Evolutionary conservation across 2,888 invertebrate species (phyloP), one percentile per base, ranked within the genome.

Genomic region (Diloba caeruleocephala): DNA sequence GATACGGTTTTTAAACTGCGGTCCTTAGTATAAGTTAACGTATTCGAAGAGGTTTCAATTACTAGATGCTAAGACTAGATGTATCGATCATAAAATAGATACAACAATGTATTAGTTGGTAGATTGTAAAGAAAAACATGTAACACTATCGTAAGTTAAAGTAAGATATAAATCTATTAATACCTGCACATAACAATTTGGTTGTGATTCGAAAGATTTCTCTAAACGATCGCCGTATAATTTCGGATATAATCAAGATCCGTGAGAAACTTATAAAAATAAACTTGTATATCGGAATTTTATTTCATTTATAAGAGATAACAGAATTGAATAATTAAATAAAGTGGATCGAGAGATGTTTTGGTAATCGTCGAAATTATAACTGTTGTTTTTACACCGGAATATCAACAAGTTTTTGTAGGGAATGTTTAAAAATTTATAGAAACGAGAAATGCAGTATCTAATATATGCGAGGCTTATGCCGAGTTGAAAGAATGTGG

Each of bases 231-330:
- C 41, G 31, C 37, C 23, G 32, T 45, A 54, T 71, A 54, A 56
- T 58, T 59, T 49, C 29, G 21, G 39, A 7, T 26, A 46, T 54
- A 53, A 54, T 57, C 37, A 49, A 58, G 39, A 21, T 29, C 51
- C 67, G 70, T 72, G 71, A 59, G 73, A 72, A 70, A 57, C 53
- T 41, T 37, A 19, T 23, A 53, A 63, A 58, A 59, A 58, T 55
- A 66, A 63, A 71, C 66, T 58, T 36, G 62, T 53, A 31, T 58
- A 42, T 63, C 26, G 57, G 50, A 48, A 63, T 70, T 72, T 69
- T 66, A 51, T 69, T 55, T 53, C 13, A 42, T 65, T 65, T 60
- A 39, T 44, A 19, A 41, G 37, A 70, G 50, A 57, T 70, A 72
- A 57, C 70, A 56, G 48, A 57, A 49, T 54, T 34, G 34, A 58